Evolutionary conservation across 2,888 invertebrate species (phyloP), one percentile per base, ranked within the genome.

Genomic region (Dorcus parallelipipedus): DNA sequence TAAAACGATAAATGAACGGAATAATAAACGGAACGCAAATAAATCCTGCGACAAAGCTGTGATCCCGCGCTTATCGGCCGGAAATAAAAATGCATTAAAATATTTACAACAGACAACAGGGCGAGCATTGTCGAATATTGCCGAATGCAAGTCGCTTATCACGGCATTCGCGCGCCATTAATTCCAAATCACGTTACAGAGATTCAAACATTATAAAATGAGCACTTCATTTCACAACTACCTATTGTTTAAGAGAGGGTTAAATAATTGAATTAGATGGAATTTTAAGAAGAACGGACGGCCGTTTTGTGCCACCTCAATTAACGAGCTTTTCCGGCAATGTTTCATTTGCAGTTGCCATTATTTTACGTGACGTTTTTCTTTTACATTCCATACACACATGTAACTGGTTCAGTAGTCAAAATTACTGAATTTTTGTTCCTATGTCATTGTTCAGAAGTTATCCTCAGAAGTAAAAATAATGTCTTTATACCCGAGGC

Each of bases 201-300:
- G 76, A 77, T 76, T 77, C 77, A 78, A 78, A 78, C 78, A 78
- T 78, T 78, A 78, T 77, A 78, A 78, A 78, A 78, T 76, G 76
- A 77, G 76, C 77, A 76, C 77, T 78, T 78, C 78, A 78, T 78
- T 78, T 78, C 78, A 78, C 78, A 76, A 72, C 77, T 78, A 78
- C 78, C 78, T 79, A 79, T 79, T 79, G 78, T 79, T 78, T 78
- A 77, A 78, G 78, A 79, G 78, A 78, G 79, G 79, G 79, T 79
- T 79, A 79, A 78, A 79, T 79, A 79, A 79, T 79, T 78, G 78
- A 77, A 77, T 79, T 75, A 74, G 69, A 69, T 70, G 68, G 45
- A 49, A 48, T 47, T 43, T 47, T 39, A 52, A 47, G 59, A 53
- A 39, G 52, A 43, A 58, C 51, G 58, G 54, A 54, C 60, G 60